phyloP scores from a whole-genome alignment of 2,797 vertebrate species.

The Buceros bicornis region DNA sequence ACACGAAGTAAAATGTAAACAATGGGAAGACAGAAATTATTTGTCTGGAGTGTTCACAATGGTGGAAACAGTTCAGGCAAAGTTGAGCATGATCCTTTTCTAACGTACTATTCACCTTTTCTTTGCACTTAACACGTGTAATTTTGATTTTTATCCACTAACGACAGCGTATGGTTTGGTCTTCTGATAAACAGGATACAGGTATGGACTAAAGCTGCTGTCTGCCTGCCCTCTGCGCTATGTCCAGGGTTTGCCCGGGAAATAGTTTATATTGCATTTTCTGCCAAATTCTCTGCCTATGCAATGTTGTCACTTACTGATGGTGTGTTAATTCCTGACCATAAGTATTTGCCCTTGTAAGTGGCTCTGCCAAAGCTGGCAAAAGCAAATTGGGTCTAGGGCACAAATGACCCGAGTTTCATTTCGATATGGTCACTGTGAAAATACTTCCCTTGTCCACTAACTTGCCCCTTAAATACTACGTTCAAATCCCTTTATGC shows the following conservation, averaged over 20 bases:
- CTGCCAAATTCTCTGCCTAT: background rate
- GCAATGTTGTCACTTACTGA: fast-evolving
- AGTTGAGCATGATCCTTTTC: background rate
- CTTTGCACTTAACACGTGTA: fast-evolving
- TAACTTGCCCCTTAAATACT: no score
- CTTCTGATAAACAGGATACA: background rate
- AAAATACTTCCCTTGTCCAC: no score
- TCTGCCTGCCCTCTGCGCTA: background rate
- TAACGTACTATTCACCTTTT: background rate
- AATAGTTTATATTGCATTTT: background rate
- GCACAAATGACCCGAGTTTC: background rate
- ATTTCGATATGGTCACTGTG: background rate
- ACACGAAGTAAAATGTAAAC: background rate
- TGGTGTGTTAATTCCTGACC: background rate
- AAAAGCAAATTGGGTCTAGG: background rate
- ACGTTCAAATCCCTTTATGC: background rate
- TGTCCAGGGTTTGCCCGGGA: background rate
- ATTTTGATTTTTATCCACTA: background rate
- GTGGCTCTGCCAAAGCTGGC: background rate
- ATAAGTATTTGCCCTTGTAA: fast-evolving
- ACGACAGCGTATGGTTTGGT: background rate
- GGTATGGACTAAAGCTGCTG: background rate
- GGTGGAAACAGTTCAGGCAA: background rate
- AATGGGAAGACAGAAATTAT: background rate
- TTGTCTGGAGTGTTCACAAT: background rate